These are phyloP conservation scores for Centruroides vittatus DNA, from an alignment of 1,140 invertebrate genomes.

Conservation along the genomic window DNA sequence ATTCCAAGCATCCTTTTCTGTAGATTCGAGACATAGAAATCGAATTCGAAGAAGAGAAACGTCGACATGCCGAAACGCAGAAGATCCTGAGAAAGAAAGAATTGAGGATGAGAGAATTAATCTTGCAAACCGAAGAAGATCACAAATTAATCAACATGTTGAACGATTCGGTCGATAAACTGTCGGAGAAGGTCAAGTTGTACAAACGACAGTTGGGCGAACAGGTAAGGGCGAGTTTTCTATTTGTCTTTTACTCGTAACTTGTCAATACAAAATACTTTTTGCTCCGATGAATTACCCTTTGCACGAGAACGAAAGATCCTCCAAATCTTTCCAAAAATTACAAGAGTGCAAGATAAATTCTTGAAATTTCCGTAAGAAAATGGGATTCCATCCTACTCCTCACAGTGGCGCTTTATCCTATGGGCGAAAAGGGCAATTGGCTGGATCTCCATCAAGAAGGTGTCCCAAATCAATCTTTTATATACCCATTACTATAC, in stretches of 20 bases:
- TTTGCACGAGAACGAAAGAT: too few species aligned
- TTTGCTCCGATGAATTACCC: too few species aligned
- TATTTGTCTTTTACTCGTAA: too few species aligned
- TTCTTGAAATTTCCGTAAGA: too few species aligned
- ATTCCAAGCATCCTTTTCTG: neutral
- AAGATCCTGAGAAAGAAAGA: slow-evolving; percentile 97
- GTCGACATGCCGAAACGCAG: slow-evolving; percentile 86
- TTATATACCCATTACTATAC: too few species aligned
- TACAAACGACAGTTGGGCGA: slow-evolving; percentile 92
- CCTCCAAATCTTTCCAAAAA: too few species aligned
- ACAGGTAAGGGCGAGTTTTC: slow-evolving; percentile 39
- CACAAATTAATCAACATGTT: slow-evolving; percentile 81
- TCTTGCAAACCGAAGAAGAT: slow-evolving; percentile 85
- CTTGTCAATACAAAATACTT: too few species aligned
- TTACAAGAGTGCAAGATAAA: neutral
- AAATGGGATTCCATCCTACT: neutral
- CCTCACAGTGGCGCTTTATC: too few species aligned
- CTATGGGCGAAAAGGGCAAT: too few species aligned
- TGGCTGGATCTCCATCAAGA: too few species aligned
- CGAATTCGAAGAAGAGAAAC: slow-evolving; percentile 88
- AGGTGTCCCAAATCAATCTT: too few species aligned
- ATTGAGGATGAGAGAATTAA: slow-evolving; percentile 79
- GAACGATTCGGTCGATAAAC: slow-evolving; percentile 76
- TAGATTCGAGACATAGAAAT: slow-evolving; percentile 78
- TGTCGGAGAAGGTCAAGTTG: slow-evolving; percentile 70